phyloP scores from a whole-genome alignment of 2,113 vertebrate genomes.

The Oreochromis spilurus region DNA sequence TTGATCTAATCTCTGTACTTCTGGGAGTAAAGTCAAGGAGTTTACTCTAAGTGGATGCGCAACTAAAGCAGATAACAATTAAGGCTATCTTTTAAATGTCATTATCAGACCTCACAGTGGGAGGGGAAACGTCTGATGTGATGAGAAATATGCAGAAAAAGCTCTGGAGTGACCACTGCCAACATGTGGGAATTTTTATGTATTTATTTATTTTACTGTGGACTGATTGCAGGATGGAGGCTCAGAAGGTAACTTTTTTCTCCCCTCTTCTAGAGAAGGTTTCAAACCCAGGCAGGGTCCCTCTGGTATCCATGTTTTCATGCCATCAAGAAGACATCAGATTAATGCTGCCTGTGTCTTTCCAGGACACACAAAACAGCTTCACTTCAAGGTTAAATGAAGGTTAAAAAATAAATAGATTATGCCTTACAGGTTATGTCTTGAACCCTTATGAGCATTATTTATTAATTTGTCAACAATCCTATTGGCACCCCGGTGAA shows the following conservation, averaged over 20 bases:
- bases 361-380: not conserved
- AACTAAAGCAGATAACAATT: not conserved
- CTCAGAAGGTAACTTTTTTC: not conserved
- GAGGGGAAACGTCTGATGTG: not conserved
- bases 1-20: conserved; percentile 40
- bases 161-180: not conserved
- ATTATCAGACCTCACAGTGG: not conserved
- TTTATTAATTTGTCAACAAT: not conserved
- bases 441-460: not conserved
- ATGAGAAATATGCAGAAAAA: too few relatives aligned
- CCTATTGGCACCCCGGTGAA: not conserved
- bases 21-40: conserved; percentile 9
- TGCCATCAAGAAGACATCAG: not conserved
- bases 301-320: not conserved
- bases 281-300: not conserved
- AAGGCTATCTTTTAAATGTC: not conserved
- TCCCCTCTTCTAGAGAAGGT: not conserved
- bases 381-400: not conserved
- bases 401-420: not conserved
- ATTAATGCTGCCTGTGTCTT: not conserved
- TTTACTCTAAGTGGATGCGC: conserved; percentile 11
- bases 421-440: not conserved
- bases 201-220: not conserved
- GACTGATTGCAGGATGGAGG: not conserved
- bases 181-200: not conserved